A percentile compares a stretch with the other conserved stretches of the same genome.
These are phyloP conservation scores for Drosophila arawakana DNA, from an alignment of 1,140 invertebrate genomes.

Conservation along the genomic window DNA sequence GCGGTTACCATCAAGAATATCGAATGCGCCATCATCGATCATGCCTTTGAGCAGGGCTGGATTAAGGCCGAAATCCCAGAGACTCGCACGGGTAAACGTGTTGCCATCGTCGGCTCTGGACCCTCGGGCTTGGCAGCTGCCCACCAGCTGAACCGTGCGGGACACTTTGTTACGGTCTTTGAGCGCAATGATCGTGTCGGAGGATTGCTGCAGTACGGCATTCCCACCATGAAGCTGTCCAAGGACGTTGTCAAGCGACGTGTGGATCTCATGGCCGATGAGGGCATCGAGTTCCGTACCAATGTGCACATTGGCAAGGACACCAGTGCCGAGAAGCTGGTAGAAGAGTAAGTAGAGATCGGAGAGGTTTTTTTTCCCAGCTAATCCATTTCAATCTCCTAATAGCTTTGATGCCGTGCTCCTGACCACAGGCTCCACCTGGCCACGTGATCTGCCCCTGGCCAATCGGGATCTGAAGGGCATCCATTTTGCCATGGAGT, in stretches of 20 bases:
- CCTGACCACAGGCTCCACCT: slow-evolving; percentile 96
- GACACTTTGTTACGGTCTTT: slow-evolving; percentile 96
- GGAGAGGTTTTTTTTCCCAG: accelerated
- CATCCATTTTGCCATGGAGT: slow-evolving; percentile 99
- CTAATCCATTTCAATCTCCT: slow-evolving; percentile 38
- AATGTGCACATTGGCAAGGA: slow-evolving; percentile 97
- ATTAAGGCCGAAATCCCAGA: slow-evolving; percentile 89
- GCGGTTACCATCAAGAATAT: slow-evolving; percentile 99
- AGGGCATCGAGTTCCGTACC: slow-evolving; percentile 96
- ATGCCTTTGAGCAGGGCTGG: slow-evolving; percentile 99
- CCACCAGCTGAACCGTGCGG: slow-evolving; percentile 97
- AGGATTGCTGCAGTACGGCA: slow-evolving; percentile 98
- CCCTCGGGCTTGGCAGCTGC: slow-evolving; percentile 97
- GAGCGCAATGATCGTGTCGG: slow-evolving; percentile 98
- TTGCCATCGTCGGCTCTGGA: slow-evolving; percentile 98
- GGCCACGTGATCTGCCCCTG: slow-evolving; percentile 96
- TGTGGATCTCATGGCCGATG: slow-evolving; percentile 93
- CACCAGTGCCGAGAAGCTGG: slow-evolving; percentile 90
- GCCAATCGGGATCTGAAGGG: slow-evolving; percentile 92
- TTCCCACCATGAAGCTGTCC: slow-evolving; percentile 98
- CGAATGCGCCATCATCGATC: slow-evolving; percentile 99
- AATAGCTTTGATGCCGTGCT: slow-evolving; percentile 93
- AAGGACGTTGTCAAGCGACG: slow-evolving; percentile 96
- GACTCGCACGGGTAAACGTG: slow-evolving; percentile 91
- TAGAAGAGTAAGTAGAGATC: slow-evolving; percentile 82